Evolutionary conservation across 2,888 invertebrate genomes (phyloP).

Genomic region (Rotaria socialis): DNA sequence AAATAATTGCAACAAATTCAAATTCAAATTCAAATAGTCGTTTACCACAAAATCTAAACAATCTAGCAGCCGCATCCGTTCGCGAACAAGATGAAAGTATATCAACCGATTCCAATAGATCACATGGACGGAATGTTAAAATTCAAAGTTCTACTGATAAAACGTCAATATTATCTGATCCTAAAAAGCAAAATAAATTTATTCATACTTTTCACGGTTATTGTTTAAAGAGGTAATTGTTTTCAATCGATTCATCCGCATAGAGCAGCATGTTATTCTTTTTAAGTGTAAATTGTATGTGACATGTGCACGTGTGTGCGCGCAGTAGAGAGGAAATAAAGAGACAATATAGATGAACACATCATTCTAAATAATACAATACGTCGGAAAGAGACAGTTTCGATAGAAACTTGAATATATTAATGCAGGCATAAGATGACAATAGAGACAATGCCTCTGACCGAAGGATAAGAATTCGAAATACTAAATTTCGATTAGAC

Average conservation of each 20-base stretch:
- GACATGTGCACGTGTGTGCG: background rate
- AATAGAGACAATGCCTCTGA: too few species aligned
- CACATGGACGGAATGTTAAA: background rate
- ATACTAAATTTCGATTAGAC: too few species aligned
- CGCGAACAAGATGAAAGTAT: background rate
- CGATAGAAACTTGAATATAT: background rate
- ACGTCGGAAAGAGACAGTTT: background rate
- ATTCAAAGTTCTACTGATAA: background rate
- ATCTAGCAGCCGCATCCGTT: background rate
- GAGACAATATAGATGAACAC: background rate
- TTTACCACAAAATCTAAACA: constrained; percentile 48
- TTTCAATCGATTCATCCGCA: background rate
- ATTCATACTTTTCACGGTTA: background rate
- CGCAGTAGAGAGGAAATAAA: background rate
- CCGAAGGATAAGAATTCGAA: too few species aligned
- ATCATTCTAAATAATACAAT: background rate
- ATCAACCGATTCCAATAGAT: background rate
- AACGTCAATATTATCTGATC: background rate
- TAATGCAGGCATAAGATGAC: too few species aligned
- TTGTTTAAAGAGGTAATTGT: background rate
- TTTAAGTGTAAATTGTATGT: background rate
- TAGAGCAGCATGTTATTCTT: background rate
- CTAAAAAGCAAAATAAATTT: background rate
- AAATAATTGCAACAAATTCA: constrained; percentile 63
- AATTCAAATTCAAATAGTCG: constrained; percentile 50